phyloP scores from a whole-genome alignment of 2,888 invertebrate species.

The Hypomecis punctinalis region DNA sequence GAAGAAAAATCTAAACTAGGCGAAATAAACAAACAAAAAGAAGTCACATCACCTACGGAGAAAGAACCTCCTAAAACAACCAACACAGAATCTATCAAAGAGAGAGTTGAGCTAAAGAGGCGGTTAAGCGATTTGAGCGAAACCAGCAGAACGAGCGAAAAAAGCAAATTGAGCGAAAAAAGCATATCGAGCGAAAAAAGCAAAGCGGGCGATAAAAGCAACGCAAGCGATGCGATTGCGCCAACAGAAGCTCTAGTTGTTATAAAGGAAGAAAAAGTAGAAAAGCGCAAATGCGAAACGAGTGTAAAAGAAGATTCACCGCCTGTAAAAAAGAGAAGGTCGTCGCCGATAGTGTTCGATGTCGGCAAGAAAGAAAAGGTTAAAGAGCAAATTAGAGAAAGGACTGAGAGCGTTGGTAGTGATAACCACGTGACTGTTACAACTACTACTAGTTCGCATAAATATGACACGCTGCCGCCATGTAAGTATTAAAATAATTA shows the following conservation, averaged over 20 bases:
- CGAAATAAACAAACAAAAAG: constrained; percentile 43
- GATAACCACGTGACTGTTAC: constrained; percentile 70
- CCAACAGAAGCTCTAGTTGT: constrained; percentile 62
- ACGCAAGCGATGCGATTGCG: constrained; percentile 16
- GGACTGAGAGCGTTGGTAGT: constrained; percentile 80
- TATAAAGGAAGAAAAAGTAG: constrained; percentile 54
- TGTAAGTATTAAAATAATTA: constrained; percentile 69
- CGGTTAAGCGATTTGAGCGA: constrained; percentile 18
- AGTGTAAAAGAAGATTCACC: constrained; percentile 44
- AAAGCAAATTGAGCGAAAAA: constrained; percentile 12
- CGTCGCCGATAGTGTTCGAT: constrained; percentile 86
- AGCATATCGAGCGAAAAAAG: constrained; percentile 28
- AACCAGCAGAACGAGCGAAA: constrained; percentile 32
- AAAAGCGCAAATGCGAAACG: constrained; percentile 52
- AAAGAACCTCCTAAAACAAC: constrained; percentile 24
- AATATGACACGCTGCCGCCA: constrained; percentile 86
- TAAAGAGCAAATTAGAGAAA: constrained; percentile 64
- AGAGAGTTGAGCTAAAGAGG: constrained; percentile 19
- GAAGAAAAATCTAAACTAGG: constrained; percentile 40
- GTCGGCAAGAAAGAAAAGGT: constrained; percentile 65
- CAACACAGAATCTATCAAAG: constrained; percentile 37
- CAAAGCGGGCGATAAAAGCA: constrained; percentile 30
- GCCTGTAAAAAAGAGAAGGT: constrained; percentile 69
- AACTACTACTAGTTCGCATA: constrained; percentile 66
- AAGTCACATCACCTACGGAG: constrained; percentile 10